phyloP scores from a whole-genome alignment of 2,797 vertebrate species.

The Urosaurus nigricauda region DNA sequence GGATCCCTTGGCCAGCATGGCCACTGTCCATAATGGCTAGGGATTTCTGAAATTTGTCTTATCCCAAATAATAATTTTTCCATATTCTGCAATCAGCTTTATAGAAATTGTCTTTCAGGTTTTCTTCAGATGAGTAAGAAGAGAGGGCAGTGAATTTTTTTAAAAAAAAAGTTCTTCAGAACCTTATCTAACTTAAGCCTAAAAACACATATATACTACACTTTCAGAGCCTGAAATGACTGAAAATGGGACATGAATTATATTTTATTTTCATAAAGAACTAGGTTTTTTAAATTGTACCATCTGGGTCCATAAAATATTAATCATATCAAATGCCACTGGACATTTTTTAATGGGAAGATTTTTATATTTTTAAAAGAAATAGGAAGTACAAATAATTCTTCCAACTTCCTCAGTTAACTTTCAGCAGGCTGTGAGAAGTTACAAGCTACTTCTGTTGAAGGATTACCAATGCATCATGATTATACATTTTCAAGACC shows the following conservation, averaged over 20 bases:
- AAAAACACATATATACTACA: conserved; percentile 8
- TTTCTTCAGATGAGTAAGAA: background rate
- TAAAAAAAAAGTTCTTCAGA: conserved; percentile 36
- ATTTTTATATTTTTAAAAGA: conserved; percentile 59
- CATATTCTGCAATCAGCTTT: background rate
- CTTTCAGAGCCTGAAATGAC: conserved; percentile 42
- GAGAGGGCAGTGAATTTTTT: background rate
- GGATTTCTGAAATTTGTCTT: no score
- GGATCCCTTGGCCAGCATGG: no score
- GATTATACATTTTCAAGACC: background rate
- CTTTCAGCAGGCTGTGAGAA: conserved; percentile 39
- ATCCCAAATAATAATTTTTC: no score
- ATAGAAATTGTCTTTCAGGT: background rate
- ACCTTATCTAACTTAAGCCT: conserved; percentile 22
- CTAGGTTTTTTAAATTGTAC: conserved; percentile 53
- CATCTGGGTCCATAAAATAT: conserved; percentile 60
- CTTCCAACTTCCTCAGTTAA: conserved; percentile 31
- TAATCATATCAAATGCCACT: conserved; percentile 54
- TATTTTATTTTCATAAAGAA: conserved; percentile 46
- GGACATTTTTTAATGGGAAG: conserved; percentile 36
- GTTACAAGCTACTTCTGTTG: background rate
- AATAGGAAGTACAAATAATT: conserved; percentile 66
- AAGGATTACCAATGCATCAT: background rate
- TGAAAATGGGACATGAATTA: conserved; percentile 64
- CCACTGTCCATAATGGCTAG: no score